Evolutionary conservation across 2,797 vertebrate genomes (phyloP).

Genomic region (Triplophysa bombifrons): DNA sequence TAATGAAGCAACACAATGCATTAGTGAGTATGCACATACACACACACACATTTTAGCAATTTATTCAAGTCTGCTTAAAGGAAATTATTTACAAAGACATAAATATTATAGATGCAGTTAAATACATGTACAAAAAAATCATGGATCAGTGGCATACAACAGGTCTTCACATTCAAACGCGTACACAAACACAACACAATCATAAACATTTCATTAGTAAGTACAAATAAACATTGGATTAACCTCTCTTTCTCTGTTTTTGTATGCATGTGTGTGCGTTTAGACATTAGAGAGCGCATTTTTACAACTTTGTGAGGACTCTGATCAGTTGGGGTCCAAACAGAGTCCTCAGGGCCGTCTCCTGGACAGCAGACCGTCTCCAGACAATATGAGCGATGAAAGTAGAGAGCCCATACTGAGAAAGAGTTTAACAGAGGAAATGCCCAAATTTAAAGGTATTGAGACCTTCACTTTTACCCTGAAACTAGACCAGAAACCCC

Average conservation of each 20-base stretch:
- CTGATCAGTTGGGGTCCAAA: conserved; percentile 66
- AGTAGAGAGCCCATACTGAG: conserved; percentile 70
- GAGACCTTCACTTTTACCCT: background rate
- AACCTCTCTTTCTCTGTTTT: background rate
- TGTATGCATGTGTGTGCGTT: background rate
- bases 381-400: conserved; percentile 72
- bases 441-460: conserved; percentile 68
- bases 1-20: conserved; percentile 79
- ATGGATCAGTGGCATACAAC: too few relatives aligned
- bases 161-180: too few relatives aligned
- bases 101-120: too few relatives aligned
- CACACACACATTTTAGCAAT: too few relatives aligned
- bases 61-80: too few relatives aligned
- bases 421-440: conserved; percentile 55
- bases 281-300: conserved; percentile 82
- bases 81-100: too few relatives aligned
- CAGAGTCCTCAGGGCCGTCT: conserved; percentile 54
- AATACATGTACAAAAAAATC: too few relatives aligned
- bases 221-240: background rate
- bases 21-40: conserved; percentile 65
- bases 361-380: conserved; percentile 66
- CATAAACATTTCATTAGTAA: background rate
- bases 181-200: too few relatives aligned
- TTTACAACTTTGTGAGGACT: conserved; percentile 78
- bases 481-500: background rate